Base-by-base conservation (phyloP, 1,140 invertebrate genomes). In the Drosophila melanogaster region DNA sequence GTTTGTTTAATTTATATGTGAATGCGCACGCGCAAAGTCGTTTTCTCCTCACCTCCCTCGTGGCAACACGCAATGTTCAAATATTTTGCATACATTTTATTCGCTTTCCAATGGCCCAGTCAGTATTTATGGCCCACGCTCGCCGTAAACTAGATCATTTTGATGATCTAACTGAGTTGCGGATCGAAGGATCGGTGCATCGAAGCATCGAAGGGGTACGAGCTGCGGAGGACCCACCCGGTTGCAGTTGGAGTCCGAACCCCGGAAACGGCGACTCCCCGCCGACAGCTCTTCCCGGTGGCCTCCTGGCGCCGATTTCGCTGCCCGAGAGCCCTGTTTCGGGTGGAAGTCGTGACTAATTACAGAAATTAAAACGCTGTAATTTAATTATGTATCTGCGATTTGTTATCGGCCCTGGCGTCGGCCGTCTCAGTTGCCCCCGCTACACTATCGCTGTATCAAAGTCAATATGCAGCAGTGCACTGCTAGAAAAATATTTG, bases 301-400 rank as follows among this genome's bases (percentile, higher is more conserved):
- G 69, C 59, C 79, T 78, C 74, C 56, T 78, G 81, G 83, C 81
- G 81, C 81, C 77, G 62, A 24, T 35, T 35, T 41, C 12, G 37
- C 35, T 26, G 57, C 55, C 40, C 22, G n/a, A 14, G 43, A 50
- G 60, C 59, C 64, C 44, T 59, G 60, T 60, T 46, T 58, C 22
- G 53, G 40, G 37, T 47, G 47, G 47, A 91, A 92, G 80, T 92
- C 90, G 90, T 92, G 90, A 92, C 90, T 92, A 92, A 92, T 92
- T 92, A 92, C 90, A 90, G 90, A 92, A 92, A 92, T 92, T 92
- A 91, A 92, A 92, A 92, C 90, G 87, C 90, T 92, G 90, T 92
- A 92, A 92, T 91, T 92, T 92, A 92, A 92, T 92, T 92, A 92
- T 92, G 90, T 92, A 92, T 92, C 90, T 90, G 77, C 84, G 90